Conservation (phyloP, 2,888 invertebrate species). For the Thymelicus sylvestris region DNA sequence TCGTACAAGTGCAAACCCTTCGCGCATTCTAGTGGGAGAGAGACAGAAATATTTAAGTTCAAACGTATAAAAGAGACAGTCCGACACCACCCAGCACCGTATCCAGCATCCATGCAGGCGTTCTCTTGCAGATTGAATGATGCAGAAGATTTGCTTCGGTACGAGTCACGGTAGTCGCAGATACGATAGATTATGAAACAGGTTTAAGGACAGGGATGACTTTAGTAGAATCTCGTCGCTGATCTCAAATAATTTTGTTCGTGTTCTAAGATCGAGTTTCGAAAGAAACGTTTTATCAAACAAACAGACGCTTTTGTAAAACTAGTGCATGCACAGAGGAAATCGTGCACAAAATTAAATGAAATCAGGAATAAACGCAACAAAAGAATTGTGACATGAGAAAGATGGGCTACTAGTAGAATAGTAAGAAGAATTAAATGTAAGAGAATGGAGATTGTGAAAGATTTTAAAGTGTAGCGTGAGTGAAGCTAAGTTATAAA, state of each 20-base stretch:
- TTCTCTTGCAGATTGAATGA: constrained; percentile 66
- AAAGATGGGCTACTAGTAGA: constrained; percentile 53
- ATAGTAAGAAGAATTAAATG: constrained; percentile 41
- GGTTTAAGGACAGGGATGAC: constrained; percentile 46
- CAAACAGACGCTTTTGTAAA: constrained; percentile 54
- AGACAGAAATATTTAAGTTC: constrained; percentile 72
- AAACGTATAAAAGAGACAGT: constrained; percentile 56
- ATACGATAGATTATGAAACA: constrained; percentile 50
- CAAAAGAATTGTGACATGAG: constrained; percentile 40
- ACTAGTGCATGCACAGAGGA: constrained; percentile 54
- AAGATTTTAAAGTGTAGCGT: constrained; percentile 41
- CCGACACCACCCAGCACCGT: constrained; percentile 79
- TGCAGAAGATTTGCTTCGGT: constrained; percentile 65
- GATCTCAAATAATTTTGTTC: constrained; percentile 81
- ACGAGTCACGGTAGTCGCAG: constrained; percentile 60
- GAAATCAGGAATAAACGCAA: constrained; percentile 74
- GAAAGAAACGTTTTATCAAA: constrained; percentile 48
- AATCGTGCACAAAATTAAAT: constrained; percentile 79
- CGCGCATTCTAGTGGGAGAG: constrained; percentile 87
- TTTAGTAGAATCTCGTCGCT: constrained; percentile 79
- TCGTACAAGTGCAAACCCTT: constrained; percentile 85
- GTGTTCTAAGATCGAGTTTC: constrained; percentile 33
- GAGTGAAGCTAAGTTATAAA: constrained; percentile 50
- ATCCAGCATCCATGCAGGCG: constrained; percentile 78
- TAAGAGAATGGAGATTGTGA: constrained; percentile 33